Conservation (phyloP, 2,888 invertebrate species). For the Corythucha ciliata region DNA sequence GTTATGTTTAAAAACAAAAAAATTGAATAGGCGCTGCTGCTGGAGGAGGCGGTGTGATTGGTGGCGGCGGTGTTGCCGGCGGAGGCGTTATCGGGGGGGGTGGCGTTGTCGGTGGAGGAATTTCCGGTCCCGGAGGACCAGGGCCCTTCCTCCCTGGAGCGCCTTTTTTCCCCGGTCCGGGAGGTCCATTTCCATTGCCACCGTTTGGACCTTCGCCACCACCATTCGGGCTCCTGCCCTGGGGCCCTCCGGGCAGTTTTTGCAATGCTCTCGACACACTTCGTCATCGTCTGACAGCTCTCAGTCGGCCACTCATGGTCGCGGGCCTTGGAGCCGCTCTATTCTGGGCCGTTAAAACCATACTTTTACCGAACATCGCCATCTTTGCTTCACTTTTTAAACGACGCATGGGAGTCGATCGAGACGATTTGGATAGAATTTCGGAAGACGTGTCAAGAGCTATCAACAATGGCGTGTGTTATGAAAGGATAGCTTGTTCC, state of each 20-base stretch:
- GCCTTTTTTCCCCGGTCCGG: too few relatives aligned
- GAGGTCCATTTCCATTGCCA: too few relatives aligned
- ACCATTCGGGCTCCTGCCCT: too few relatives aligned
- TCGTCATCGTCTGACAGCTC: background rate
- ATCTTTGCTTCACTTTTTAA: constrained; percentile 1
- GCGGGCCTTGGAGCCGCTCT: constrained; percentile 13
- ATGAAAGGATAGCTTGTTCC: constrained; percentile 17
- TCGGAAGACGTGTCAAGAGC: constrained; percentile 18
- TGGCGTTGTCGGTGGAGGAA: too few relatives aligned
- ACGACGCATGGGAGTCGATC: constrained; percentile 13
- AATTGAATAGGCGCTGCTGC: too few relatives aligned
- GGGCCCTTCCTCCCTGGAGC: too few relatives aligned
- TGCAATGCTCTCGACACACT: constrained; percentile 16
- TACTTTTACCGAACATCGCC: constrained; percentile 14
- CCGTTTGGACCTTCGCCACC: too few relatives aligned
- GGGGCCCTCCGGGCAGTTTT: constrained; percentile 6
- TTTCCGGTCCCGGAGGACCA: too few relatives aligned
- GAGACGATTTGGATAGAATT: constrained; percentile 12
- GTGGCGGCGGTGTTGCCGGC: too few relatives aligned
- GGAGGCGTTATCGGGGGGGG: too few relatives aligned
- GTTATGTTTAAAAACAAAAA: too few relatives aligned
- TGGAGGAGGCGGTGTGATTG: too few relatives aligned
- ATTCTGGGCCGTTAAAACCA: constrained; percentile 9
- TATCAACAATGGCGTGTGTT: constrained; percentile 4
- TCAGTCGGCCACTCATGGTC: constrained; percentile 10